Evolutionary conservation across 1,140 invertebrate species (phyloP).

Genomic region (Eupristina koningsbergeri): DNA sequence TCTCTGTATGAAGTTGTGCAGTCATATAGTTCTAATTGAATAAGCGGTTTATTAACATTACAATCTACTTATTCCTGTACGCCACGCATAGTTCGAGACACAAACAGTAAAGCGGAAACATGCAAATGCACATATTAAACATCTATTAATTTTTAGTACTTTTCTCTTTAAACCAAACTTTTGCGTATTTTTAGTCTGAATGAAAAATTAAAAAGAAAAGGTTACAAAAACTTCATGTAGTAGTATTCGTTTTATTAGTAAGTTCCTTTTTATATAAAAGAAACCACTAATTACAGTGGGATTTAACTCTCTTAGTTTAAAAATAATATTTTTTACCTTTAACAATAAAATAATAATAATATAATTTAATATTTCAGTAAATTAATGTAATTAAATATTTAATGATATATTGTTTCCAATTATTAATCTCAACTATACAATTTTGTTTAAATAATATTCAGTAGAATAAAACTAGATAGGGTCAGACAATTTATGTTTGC

Average conservation of each 20-base stretch:
- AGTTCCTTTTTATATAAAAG: too few relatives aligned
- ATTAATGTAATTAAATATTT: too few relatives aligned
- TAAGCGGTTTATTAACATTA: constrained; percentile 38
- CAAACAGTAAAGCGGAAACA: not conserved
- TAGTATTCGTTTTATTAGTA: not conserved
- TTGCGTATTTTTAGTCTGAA: not conserved
- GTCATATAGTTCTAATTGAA: constrained; percentile 22
- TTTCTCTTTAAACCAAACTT: not conserved
- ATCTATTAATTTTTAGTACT: not conserved
- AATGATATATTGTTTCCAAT: too few relatives aligned
- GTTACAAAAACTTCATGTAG: not conserved
- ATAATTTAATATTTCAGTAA: too few relatives aligned
- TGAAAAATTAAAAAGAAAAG: not conserved
- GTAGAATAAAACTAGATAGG: not conserved
- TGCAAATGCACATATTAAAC: not conserved
- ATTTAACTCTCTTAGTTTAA: too few relatives aligned
- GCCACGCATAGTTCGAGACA: not conserved
- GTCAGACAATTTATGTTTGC: not conserved
- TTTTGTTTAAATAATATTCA: not conserved
- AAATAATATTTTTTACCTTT: too few relatives aligned
- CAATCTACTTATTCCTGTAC: constrained; percentile 35
- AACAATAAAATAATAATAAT: too few relatives aligned
- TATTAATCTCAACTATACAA: too few relatives aligned
- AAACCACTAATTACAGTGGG: too few relatives aligned
- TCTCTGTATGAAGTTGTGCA: not conserved